These are phyloP conservation scores for Nettapus auritus DNA, from an alignment of 2,113 vertebrate genomes.

Conservation along the genomic window DNA sequence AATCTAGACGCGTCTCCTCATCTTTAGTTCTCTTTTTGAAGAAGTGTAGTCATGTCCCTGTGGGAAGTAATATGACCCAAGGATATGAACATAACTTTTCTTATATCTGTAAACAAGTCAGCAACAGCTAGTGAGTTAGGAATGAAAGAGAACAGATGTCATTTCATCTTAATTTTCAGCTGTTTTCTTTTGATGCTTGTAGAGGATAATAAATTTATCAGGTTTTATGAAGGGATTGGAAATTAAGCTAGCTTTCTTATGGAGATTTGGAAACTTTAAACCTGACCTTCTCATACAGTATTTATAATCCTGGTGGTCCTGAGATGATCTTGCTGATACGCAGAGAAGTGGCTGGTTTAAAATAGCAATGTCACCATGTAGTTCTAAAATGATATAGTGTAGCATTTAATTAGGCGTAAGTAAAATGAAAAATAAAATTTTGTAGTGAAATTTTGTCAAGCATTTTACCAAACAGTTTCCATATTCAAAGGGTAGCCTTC, in stretches of 20 bases:
- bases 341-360: slow-evolving; percentile 68
- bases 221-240: slow-evolving; percentile 43
- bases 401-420: background rate
- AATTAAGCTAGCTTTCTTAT: slow-evolving; percentile 68
- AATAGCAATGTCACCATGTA: slow-evolving; percentile 68
- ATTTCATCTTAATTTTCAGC: slow-evolving; percentile 52
- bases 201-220: slow-evolving; percentile 51
- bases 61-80: slow-evolving; percentile 36
- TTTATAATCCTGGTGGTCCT: slow-evolving; percentile 75
- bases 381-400: slow-evolving; percentile 6
- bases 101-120: slow-evolving; percentile 60
- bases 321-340: slow-evolving; percentile 53
- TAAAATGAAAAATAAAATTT: background rate
- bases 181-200: slow-evolving; percentile 39
- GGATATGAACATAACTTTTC: slow-evolving; percentile 7
- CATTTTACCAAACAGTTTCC: background rate
- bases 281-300: slow-evolving; percentile 79
- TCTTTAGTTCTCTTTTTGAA: slow-evolving; percentile 3
- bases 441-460: too few relatives aligned
- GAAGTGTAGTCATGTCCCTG: background rate
- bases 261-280: slow-evolving; percentile 74
- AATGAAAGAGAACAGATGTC: slow-evolving; percentile 16
- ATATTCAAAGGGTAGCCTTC: background rate
- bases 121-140: background rate
- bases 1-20: background rate